Percentiles rank a stretch among this genome's conserved stretches.
These are phyloP conservation scores for Elgaria multicarinata DNA, from an alignment of 2,113 vertebrate species.

Conservation along the genomic window DNA sequence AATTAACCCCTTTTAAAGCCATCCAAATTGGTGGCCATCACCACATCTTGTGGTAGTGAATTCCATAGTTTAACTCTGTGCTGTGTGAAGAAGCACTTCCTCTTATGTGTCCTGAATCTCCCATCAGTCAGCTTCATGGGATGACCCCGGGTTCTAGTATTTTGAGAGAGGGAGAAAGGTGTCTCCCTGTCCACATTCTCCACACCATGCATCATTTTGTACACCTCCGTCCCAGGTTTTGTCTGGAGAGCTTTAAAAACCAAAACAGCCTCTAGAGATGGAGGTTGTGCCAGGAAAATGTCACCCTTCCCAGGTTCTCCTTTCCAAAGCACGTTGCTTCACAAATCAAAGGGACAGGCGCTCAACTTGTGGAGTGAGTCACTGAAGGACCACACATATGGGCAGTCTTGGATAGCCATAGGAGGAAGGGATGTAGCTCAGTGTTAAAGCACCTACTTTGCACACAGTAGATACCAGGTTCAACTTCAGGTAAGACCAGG, in stretches of 20 bases:
- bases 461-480: background rate
- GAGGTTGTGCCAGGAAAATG: background rate
- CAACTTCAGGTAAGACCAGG: background rate
- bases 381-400: background rate
- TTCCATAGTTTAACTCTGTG: no score
- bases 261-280: background rate
- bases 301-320: background rate
- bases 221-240: no score
- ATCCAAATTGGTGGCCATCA: no score
- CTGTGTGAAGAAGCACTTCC: no score
- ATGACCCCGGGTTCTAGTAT: no score
- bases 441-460: background rate
- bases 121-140: no score
- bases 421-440: background rate
- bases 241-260: background rate
- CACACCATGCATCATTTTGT: no score
- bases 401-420: background rate
- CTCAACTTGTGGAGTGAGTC: rapidly evolving
- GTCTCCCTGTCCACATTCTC: no score
- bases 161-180: no score
- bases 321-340: background rate
- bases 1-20: no score
- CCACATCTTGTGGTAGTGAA: no score
- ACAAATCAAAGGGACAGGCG: background rate
- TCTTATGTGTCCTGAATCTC: no score